Base-by-base conservation (phyloP, 23 tunicate species). In the Clavelina lepadiformis region DNA sequence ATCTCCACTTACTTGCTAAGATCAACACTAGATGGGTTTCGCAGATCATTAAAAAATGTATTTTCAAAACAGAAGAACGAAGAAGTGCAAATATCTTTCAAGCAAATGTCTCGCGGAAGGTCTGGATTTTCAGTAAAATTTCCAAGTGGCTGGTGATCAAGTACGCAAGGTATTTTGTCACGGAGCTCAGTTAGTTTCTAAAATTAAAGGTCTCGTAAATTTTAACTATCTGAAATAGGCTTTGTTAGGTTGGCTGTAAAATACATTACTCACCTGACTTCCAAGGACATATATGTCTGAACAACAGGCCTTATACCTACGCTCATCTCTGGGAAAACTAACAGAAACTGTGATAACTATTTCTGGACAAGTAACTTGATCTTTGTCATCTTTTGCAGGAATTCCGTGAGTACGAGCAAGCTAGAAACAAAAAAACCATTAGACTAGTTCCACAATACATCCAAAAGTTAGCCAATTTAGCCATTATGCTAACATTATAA, bases 111-210 rank as follows among this genome's bases (percentile, higher is more conserved):
- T 31, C 34, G 21, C 2, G 73, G 73, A 54, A 28, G 63, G 35
- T 73, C 46, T 0, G 80, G 76, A 63, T 76, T 41, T 1, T 80
- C 87, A 0, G 82, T 52, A 35, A 45, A 67, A 24, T 61, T 26
- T 3, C 96, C 96, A 29, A 81, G 65, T 13, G 84, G 89, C 55
- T 89, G 97, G 1, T 75, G 66, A 34, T 89, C 97, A 25, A 75
- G 41, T 18, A 67, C 61, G 58, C 97, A 89, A 26, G 83, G 81
- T 19, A 89, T 89, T 27, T 5, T 58, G 33, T 89, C 97, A 19
- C 97, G 51, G 6, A 89, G 71, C 46, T 75, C 97, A 24, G 89
- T 81, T 25, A 89, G 73, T 52, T 75, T 77, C 89, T 85, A 52
- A 5, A 15, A 47, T 55, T 29, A 27, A 58, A 72, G 15, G 49